phyloP scores from a whole-genome alignment of 2,113 vertebrate genomes.

The Cochlearius cochlearius region DNA sequence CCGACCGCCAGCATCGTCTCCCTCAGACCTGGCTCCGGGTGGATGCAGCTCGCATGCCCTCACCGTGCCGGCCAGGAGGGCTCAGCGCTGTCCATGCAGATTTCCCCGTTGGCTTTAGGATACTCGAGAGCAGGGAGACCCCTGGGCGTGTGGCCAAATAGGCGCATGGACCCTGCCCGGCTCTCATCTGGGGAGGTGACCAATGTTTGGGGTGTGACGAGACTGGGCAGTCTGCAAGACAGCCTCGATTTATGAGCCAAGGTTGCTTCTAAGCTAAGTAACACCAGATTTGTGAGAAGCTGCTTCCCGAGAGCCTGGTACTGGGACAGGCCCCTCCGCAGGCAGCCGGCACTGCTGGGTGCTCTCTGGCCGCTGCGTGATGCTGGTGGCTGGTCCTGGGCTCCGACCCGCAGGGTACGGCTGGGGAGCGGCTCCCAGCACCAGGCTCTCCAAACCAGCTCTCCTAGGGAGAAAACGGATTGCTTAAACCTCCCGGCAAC shows the following conservation, averaged over 20 bases:
- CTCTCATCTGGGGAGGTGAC: background rate
- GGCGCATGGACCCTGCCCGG: accelerated
- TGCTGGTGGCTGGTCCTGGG: accelerated
- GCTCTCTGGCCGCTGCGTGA: background rate
- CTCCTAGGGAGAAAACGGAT: accelerated
- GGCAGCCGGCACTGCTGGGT: background rate
- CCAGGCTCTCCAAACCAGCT: background rate
- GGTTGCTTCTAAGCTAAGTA: background rate
- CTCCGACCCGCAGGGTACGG: background rate
- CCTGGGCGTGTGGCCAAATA: accelerated
- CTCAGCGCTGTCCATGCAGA: accelerated
- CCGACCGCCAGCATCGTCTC: accelerated
- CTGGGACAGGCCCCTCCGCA: background rate
- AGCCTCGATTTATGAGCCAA: background rate
- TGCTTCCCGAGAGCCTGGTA: background rate
- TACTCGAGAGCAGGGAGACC: background rate
- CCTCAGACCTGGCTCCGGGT: accelerated
- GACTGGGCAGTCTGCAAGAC: background rate
- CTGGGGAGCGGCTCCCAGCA: background rate
- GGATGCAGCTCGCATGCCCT: accelerated
- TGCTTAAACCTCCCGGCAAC: background rate
- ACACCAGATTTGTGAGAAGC: background rate
- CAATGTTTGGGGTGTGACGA: background rate
- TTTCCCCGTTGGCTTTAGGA: too few species aligned
- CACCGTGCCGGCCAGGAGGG: accelerated